phyloP scores from a whole-genome alignment of 2,113 vertebrate species.

The Toxotes jaculatrix region DNA sequence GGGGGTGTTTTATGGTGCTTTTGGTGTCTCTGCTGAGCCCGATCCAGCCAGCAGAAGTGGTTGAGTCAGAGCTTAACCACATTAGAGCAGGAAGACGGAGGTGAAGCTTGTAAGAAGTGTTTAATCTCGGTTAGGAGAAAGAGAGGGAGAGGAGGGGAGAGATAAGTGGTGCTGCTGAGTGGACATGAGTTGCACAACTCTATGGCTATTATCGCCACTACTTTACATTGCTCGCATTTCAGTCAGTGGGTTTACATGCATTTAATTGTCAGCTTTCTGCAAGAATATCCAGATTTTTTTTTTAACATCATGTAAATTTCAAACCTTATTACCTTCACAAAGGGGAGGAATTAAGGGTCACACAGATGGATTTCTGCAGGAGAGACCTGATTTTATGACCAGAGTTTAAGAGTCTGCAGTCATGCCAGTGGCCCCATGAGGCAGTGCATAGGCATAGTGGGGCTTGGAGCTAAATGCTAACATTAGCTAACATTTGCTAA shows the following conservation, averaged over 20 bases:
- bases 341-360: too few relatives aligned
- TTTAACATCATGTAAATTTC: background rate
- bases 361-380: background rate
- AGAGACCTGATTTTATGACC: background rate
- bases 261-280: background rate
- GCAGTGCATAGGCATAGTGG: too few relatives aligned
- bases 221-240: background rate
- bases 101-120: conserved; percentile 33
- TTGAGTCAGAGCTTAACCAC: conserved; percentile 44
- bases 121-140: conserved; percentile 40
- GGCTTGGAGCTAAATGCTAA: too few relatives aligned
- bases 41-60: conserved; percentile 39
- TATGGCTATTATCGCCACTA: background rate
- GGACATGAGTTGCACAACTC: conserved; percentile 10
- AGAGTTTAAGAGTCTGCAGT: too few relatives aligned
- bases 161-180: conserved; percentile 16
- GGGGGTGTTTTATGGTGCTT: conserved; percentile 1
- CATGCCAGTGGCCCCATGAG: too few relatives aligned
- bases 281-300: background rate
- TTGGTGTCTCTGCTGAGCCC: background rate
- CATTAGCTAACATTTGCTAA: too few relatives aligned
- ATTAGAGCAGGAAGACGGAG: conserved; percentile 46
- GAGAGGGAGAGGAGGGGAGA: background rate
- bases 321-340: background rate
- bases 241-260: background rate